These are phyloP conservation scores for Ectropis crepuscularia DNA, from an alignment of 2,888 invertebrate genomes.

Conservation along the genomic window DNA sequence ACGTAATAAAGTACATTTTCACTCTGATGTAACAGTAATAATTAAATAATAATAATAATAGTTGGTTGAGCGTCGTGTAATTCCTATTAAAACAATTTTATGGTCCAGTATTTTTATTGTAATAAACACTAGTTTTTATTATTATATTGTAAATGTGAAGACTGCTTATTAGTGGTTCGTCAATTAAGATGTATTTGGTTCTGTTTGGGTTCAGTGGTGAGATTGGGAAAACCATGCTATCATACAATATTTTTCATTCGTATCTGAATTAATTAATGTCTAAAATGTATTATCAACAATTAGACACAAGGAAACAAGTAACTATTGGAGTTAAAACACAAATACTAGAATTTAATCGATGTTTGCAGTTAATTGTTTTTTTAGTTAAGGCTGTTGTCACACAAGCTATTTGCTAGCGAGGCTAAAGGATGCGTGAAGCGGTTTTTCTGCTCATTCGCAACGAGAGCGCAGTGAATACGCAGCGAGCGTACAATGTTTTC, in stretches of 20 bases:
- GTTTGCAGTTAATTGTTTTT: too few species aligned
- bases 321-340: too few species aligned
- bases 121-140: slow-evolving; percentile 59
- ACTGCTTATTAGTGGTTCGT: slow-evolving; percentile 80
- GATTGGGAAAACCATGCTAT: slow-evolving; percentile 27
- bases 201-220: slow-evolving; percentile 50
- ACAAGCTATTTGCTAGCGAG: too few species aligned
- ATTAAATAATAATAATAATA: slow-evolving; percentile 42
- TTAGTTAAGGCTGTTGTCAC: too few species aligned
- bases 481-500: too few species aligned
- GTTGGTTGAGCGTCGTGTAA: slow-evolving; percentile 51
- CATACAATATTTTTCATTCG: background rate
- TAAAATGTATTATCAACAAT: too few species aligned
- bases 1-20: slow-evolving; percentile 46
- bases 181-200: slow-evolving; percentile 68
- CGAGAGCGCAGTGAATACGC: too few species aligned
- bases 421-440: too few species aligned
- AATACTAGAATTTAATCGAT: too few species aligned
- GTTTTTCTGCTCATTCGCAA: too few species aligned
- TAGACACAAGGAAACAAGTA: too few species aligned
- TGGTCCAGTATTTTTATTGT: slow-evolving; percentile 81
- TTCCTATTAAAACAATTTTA: slow-evolving; percentile 80
- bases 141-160: slow-evolving; percentile 71
- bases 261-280: too few species aligned
- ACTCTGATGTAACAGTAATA: slow-evolving; percentile 33